phyloP scores from a whole-genome alignment of 2,113 vertebrate species.

The Callipepla californica region DNA sequence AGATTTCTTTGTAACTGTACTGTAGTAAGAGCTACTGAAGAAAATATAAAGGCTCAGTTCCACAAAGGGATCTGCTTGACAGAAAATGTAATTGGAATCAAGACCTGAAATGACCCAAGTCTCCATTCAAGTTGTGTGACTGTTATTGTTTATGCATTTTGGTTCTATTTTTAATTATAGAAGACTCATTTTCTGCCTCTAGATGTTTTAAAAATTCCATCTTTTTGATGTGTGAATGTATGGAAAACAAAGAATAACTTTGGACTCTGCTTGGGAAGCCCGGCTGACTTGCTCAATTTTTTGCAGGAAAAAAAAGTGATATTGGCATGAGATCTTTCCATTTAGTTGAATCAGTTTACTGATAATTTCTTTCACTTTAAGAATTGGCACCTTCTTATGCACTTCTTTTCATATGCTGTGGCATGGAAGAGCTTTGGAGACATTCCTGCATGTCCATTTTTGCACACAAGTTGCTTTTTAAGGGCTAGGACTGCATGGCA shows the following conservation, averaged over 20 bases:
- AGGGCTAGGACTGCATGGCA: neutral
- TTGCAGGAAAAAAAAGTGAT: neutral
- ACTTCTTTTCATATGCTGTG: neutral
- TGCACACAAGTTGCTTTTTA: neutral
- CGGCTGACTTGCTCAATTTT: neutral
- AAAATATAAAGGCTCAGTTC: slow-evolving; percentile 14
- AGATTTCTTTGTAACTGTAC: slow-evolving; percentile 33
- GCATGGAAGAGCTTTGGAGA: neutral
- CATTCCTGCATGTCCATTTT: neutral
- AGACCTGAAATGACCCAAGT: slow-evolving; percentile 24
- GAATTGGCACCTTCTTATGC: neutral
- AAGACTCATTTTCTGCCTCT: neutral
- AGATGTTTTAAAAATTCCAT: neutral
- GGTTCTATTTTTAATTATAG: slow-evolving; percentile 43
- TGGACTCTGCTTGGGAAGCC: neutral
- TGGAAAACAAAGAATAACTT: neutral
- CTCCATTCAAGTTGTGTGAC: neutral
- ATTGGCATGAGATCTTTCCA: neutral
- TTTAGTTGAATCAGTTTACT: neutral
- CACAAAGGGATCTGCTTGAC: slow-evolving; percentile 13
- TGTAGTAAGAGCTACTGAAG: neutral
- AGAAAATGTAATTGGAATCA: slow-evolving; percentile 56
- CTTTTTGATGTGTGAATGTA: neutral
- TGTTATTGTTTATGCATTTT: neutral
- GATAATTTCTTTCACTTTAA: neutral